phyloP scores from a whole-genome alignment of 2,888 invertebrate genomes.

The Neelides folsomi region DNA sequence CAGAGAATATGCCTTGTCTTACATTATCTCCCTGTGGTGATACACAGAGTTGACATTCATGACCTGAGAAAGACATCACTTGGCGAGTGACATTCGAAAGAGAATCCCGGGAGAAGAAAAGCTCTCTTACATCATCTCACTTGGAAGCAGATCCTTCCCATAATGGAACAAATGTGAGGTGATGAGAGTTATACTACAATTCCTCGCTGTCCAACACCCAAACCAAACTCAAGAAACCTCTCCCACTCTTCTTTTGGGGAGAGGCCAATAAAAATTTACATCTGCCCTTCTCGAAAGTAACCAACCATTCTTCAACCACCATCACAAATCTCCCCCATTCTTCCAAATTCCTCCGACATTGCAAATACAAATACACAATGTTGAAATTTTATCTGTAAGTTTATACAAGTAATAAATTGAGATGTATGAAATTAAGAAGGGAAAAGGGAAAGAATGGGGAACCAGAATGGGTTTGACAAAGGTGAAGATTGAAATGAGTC shows the following conservation, averaged over 20 bases:
- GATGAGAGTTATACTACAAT: conserved; percentile 27
- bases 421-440: no score
- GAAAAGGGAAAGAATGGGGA: no score
- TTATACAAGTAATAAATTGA: no score
- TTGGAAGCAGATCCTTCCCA: conserved; percentile 8
- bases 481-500: no score
- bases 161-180: conserved; percentile 27
- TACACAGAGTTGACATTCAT: conserved; percentile 29
- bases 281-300: conserved; percentile 15
- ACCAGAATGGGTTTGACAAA: no score
- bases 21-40: no score
- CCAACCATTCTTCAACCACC: background rate
- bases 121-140: conserved; percentile 11
- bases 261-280: conserved; percentile 27
- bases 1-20: no score
- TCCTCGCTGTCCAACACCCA: conserved; percentile 1
- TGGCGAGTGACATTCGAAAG: conserved; percentile 16
- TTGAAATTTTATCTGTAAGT: no score
- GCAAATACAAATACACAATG: no score
- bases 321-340: no score
- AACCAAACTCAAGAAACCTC: conserved; percentile 3
- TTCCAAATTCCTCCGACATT: no score
- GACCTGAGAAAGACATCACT: conserved; percentile 23
- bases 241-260: conserved; percentile 19
- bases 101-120: conserved; percentile 10